Evolutionary conservation across 2,113 vertebrate genomes (phyloP).

Genomic region (Dendropsophus ebraccatus): DNA sequence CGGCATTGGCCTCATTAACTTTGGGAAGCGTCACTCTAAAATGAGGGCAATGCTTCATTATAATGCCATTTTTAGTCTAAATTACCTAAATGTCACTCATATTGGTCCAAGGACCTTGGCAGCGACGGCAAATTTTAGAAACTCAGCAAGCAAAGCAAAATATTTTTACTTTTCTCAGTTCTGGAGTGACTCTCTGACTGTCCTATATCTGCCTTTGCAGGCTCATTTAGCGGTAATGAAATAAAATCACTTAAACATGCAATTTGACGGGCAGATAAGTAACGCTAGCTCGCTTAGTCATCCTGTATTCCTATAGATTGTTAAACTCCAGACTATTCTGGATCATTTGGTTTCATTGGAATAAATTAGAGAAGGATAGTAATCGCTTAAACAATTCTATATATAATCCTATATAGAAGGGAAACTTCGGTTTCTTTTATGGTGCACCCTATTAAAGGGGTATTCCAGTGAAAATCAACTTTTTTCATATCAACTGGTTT

Average conservation of each 20-base stretch:
- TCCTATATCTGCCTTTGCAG: conserved; percentile 52
- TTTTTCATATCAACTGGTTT: too few species aligned
- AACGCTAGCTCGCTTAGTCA: conserved; percentile 16
- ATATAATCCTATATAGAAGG: neutral
- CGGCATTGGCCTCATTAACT: conserved; percentile 55
- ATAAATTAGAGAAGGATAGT: neutral
- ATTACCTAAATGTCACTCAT: conserved; percentile 60
- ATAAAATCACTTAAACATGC: conserved; percentile 45
- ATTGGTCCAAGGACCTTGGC: conserved; percentile 56
- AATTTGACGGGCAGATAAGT: conserved; percentile 33
- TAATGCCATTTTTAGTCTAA: conserved; percentile 58
- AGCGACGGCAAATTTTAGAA: conserved; percentile 55
- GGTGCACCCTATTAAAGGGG: too few species aligned
- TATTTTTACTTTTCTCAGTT: conserved; percentile 50
- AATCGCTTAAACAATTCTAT: neutral
- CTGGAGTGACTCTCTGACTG: conserved; percentile 34
- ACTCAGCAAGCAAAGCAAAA: conserved; percentile 56
- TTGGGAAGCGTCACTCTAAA: conserved; percentile 50
- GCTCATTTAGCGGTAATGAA: conserved; percentile 52
- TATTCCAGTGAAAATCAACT: too few species aligned
- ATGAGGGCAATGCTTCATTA: conserved; percentile 58
- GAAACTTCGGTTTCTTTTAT: neutral
- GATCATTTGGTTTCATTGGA: conserved; percentile 18
- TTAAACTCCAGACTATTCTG: conserved; percentile 1
- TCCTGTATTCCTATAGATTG: conserved; percentile 14